phyloP scores from a whole-genome alignment of 2,797 vertebrate species.

The Melopsittacus undulatus region DNA sequence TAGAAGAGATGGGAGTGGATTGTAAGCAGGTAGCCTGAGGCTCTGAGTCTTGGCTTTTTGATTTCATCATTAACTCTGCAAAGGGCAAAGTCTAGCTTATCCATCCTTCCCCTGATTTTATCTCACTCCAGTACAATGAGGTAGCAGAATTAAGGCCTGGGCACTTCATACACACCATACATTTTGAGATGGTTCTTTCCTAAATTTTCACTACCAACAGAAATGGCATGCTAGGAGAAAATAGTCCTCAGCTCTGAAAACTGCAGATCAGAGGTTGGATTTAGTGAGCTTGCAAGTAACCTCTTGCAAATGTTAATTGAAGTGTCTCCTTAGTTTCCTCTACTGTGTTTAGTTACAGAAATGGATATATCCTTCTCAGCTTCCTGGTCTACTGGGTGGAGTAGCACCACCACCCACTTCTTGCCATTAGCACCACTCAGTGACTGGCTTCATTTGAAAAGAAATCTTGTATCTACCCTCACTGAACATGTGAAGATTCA shows the following conservation, averaged over 20 bases:
- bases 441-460: background rate
- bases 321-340: background rate
- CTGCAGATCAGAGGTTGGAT: background rate
- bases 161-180: background rate
- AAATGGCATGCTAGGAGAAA: background rate
- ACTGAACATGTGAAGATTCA: fast-evolving
- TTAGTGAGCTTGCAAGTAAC: background rate
- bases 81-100: background rate
- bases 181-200: background rate
- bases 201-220: background rate
- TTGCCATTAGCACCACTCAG: background rate
- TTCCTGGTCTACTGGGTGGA: background rate
- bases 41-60: background rate
- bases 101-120: background rate
- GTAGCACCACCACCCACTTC: background rate
- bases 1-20: background rate
- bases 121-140: background rate
- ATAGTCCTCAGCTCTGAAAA: background rate
- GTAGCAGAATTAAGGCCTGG: background rate
- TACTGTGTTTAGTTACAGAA: background rate
- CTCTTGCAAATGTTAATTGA: background rate
- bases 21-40: background rate
- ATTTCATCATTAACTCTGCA: background rate
- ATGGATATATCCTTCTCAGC: background rate
- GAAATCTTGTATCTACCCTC: background rate